A percentile compares a stretch with the other conserved stretches of the same genome.
Evolutionary conservation across 2,797 vertebrate genomes (phyloP).

Genomic region (Gallinago solitaria): DNA sequence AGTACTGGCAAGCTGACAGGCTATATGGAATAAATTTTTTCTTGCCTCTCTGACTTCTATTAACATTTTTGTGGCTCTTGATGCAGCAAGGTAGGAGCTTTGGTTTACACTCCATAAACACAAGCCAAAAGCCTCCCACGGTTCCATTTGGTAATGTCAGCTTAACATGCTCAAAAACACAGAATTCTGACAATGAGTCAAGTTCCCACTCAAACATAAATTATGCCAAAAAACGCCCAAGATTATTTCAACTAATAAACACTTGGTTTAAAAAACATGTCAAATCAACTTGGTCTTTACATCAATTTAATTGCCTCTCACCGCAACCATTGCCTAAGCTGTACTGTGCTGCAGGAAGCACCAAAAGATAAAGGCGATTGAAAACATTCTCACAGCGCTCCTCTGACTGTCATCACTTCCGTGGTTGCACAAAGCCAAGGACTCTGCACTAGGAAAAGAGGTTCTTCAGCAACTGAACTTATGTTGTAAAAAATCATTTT

Average conservation of each 20-base stretch:
- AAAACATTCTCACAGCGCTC: not conserved
- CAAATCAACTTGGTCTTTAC: slow-evolving; percentile 39
- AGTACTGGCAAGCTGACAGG: not conserved
- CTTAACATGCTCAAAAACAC: slow-evolving; percentile 28
- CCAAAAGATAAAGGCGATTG: not conserved
- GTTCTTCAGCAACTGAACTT: not conserved
- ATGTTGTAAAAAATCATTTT: not conserved
- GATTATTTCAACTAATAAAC: slow-evolving; percentile 69
- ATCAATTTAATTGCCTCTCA: slow-evolving; percentile 49
- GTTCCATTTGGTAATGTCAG: slow-evolving; percentile 40
- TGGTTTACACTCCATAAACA: not conserved
- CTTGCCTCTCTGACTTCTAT: slow-evolving; percentile 25
- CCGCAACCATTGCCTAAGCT: slow-evolving; percentile 3
- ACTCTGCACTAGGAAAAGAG: not conserved
- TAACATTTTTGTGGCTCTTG: slow-evolving; percentile 44
- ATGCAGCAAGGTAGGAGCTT: slow-evolving; percentile 41
- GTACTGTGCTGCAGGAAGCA: not conserved
- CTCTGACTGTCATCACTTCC: not conserved
- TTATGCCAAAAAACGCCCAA: slow-evolving; percentile 40
- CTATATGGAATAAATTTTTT: not conserved
- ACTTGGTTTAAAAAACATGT: slow-evolving; percentile 58
- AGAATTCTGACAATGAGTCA: slow-evolving; percentile 57
- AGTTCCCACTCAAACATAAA: slow-evolving; percentile 52
- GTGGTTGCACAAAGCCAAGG: not conserved
- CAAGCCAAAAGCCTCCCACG: slow-evolving; percentile 55